Evolutionary conservation across 2,888 invertebrate genomes (phyloP), one percentile per base, ranked within the genome.

Genomic region (Caenorhabditis angaria): DNA sequence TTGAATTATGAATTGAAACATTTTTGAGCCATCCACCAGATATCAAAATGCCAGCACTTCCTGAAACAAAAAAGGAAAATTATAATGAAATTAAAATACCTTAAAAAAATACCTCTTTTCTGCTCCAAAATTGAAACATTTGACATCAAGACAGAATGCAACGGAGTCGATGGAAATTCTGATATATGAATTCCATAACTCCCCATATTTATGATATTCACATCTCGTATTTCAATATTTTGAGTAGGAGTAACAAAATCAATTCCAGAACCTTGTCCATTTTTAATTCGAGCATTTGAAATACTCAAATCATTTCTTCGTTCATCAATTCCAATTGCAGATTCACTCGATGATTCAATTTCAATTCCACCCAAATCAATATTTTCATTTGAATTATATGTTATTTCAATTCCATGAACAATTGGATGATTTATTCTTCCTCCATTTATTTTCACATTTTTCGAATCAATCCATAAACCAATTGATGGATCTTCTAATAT

Each of bases 351-450:
- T 24, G 67, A 71, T 55, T 69, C 61, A n/a, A 78, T 78, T 6
- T 65, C n/a, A 3, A 73, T 50, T 25, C 70, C 71, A 25, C 78
- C 78, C 29, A 78, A 60, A 65, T 78, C 76, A 14, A 76, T 65
- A 18, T 65, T 27, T n/a, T 61, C 65, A 51, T 71, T 69, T 5
- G 78, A 67, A 32, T 78, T 78, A 12, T 68, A 57, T 5, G 76
- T 74, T 12, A 78, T 70, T 32, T 78, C 76, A 1, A 78, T 61
- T 20, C 76, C 78, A 48, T 78, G 78, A 24, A 78, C 76, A n/a
- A 51, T 51, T 22, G 69, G 65, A 32, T 60, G 14, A 3, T 59
- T 53, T n/a, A 73, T 66, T 53, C 60, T 32, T 65, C 65, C 69
- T 12, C 57, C 51, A 22, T 70, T 61, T 4, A 78, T 63, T 5